Evolutionary conservation across 2,797 vertebrate genomes (phyloP), one percentile per base, ranked within the genome.

Genomic region (Hirundo rustica): DNA sequence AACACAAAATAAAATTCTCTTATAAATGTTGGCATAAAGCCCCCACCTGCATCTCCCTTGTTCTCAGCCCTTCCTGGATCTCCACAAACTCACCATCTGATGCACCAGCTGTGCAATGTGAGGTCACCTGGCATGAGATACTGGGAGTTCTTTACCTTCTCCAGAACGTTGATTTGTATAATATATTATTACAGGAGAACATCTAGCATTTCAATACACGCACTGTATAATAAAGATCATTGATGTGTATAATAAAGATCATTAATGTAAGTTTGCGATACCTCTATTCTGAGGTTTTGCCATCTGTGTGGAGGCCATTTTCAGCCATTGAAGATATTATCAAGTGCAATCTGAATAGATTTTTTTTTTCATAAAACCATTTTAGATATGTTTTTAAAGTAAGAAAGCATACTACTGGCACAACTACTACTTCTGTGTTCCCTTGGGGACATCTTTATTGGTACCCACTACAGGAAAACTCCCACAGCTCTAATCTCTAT

Each of bases 391-490:
- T 72, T 75, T 91, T 17, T 80, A 91, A 81, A 92, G 47, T 17
- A 85, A 38, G 21, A 85, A 88, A 47, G 62, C 13, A 72, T 7
- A 17, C 13, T 36, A 40, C 7, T 61, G 18, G 30, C 78, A 85
- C 18, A 83, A 62, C 30, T 67, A 40, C 19, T 42, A 34, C n/a
- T 80, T 16, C 34, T 51, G 16, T 32, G 36, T 22, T 66, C 23
- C 65, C n/a, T 9, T 67, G 16, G 25, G 25, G 30, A 73, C 38
- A 87, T 48, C 50, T 87, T 65, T 30, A 47, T 36, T 74, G 38
- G 47, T 10, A 77, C 5, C 18, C 44, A 75, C 34, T 34, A 74
- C 0, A 7, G 7, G 42, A 55, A 67, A 53, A 30, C 0, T 0
- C 3, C 7, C 38, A 47, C 19, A 91, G 25, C 25, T 76, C 30